These are phyloP conservation scores for Stichopus chloronotus DNA, from an alignment of 35 echinoderm and acorn worm genomes.

Conservation along the genomic window DNA sequence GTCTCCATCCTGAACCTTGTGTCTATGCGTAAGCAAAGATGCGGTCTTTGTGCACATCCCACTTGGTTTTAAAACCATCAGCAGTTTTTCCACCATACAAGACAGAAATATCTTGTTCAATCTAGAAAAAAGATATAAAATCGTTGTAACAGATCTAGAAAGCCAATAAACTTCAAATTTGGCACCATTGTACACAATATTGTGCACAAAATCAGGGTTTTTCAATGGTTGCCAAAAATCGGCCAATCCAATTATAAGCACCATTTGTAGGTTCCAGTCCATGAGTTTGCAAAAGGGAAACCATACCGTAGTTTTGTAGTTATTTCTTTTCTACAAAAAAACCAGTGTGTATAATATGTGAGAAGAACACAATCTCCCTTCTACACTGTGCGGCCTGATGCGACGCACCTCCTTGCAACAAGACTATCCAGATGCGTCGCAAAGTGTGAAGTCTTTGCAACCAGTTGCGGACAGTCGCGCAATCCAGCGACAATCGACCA, in stretches of 20 bases:
- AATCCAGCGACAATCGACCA: too few species aligned
- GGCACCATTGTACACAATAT: not conserved
- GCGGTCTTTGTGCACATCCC: not conserved
- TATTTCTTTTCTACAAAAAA: too few species aligned
- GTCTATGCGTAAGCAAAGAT: not conserved
- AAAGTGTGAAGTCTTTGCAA: too few species aligned
- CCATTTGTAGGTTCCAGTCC: not conserved
- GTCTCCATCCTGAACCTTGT: conserved; percentile 13
- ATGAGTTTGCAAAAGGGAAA: too few species aligned
- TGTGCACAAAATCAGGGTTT: not conserved
- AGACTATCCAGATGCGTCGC: too few species aligned
- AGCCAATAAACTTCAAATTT: not conserved
- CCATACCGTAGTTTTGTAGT: too few species aligned
- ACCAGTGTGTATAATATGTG: too few species aligned
- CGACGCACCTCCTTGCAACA: too few species aligned
- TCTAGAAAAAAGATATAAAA: not conserved
- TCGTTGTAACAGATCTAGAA: not conserved
- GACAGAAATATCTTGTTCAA: conserved; percentile 1
- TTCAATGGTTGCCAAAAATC: not conserved
- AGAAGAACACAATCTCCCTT: too few species aligned
- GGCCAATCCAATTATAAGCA: not conserved
- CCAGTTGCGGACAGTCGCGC: too few species aligned
- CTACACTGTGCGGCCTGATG: too few species aligned
- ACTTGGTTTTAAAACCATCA: not conserved
- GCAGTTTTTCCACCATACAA: not conserved